Evolutionary conservation across 2,888 invertebrate species (phyloP).

Genomic region (Drosophila nr. perissopoda): DNA sequence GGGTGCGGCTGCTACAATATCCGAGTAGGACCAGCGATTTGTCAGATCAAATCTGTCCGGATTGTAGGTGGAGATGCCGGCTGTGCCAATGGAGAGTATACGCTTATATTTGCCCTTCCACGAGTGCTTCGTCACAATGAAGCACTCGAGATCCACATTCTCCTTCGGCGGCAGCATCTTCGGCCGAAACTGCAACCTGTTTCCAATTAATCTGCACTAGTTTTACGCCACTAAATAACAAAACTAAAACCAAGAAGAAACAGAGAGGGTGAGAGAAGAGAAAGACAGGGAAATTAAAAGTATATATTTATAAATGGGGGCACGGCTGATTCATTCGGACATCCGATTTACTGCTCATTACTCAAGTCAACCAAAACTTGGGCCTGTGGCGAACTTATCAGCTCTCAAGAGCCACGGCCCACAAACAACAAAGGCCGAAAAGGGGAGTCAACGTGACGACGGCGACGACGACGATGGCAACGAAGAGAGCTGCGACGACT

Average conservation of each 20-base stretch:
- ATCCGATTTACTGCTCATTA: constrained; percentile 59
- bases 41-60: constrained; percentile 95
- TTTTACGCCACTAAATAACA: constrained; percentile 50
- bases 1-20: constrained; percentile 90
- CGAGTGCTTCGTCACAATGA: constrained; percentile 98
- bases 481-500: constrained; percentile 24
- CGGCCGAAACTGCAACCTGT: constrained; percentile 9
- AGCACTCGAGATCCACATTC: constrained; percentile 98
- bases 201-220: constrained; percentile 34
- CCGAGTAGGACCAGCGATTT: constrained; percentile 95
- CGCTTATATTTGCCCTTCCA: constrained; percentile 99
- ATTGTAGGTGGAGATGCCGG: constrained; percentile 98
- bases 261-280: neutral
- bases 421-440: constrained; percentile 65
- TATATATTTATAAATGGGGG: constrained; percentile 1
- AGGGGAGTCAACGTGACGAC: constrained; percentile 73
- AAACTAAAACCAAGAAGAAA: constrained; percentile 25
- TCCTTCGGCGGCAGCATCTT: constrained; percentile 87
- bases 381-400: constrained; percentile 55
- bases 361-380: constrained; percentile 40
- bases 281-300: neutral
- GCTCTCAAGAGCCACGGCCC: constrained; percentile 41
- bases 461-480: constrained; percentile 44
- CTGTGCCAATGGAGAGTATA: constrained; percentile 97
- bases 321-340: constrained; percentile 20